Evolutionary conservation across 2,888 invertebrate species (phyloP), one percentile per base, ranked within the genome.

Genomic region (Drosophila pseudotakahashii): DNA sequence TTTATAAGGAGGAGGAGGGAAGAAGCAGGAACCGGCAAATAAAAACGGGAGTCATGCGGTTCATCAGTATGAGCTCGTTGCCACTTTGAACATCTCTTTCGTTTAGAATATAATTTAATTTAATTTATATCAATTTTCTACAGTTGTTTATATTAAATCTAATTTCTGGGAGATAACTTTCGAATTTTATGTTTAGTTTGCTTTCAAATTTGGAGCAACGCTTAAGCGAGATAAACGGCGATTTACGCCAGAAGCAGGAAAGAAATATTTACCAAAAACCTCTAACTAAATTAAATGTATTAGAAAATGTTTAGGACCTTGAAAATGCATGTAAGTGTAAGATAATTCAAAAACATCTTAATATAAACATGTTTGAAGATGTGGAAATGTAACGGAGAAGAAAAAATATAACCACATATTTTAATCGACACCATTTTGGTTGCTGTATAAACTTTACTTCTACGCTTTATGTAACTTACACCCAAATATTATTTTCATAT

Each of bases 231-330:
- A 13, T 42, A 19, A 19, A 19, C 6, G 51, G 26, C 36, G 9
- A 10, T 3, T 47, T 32, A 47, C 32, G 41, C 39, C 26, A 36
- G 10, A 23, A 26, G 36, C 53, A 30, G 41, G 39, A 41, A 52
- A 16, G 10, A 37, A 42, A 51, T 71, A 73, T 41, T 74, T 68
- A 59, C 39, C 54, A 44, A 58, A 34, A 61, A 73, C 51, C 62
- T 45, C 52, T 60, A 75, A 68, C 58, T 77, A 86, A 86, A 76
- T 73, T 71, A 81, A 81, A 80, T 77, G 77, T 88, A 88, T 80
- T 83, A 86, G 88, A 88, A 86, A 84, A 84, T 88, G 75, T 79
- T 79, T 88, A 88, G 85, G 74, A 71, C 66, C 60, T 81, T 79
- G 76, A 32, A 58, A 57, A 69, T 68, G 73, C 77, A 73, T 76